Conservation (phyloP, 2,888 invertebrate genomes). For the Xanthorhoe spadicearia region DNA sequence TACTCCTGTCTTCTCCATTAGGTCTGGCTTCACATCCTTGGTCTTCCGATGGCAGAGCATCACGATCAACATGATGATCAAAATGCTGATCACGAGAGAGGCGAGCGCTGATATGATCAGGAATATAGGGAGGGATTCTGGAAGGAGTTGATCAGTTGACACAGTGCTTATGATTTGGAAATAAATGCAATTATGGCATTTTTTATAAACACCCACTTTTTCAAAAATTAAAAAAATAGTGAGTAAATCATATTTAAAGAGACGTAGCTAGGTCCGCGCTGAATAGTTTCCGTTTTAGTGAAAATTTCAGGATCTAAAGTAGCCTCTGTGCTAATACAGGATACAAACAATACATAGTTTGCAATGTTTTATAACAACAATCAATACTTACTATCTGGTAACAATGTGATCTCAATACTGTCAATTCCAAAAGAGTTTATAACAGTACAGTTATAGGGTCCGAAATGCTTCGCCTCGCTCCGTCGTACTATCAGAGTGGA, state of each 20-base stretch:
- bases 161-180: neutral
- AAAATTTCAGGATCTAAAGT: too few species aligned
- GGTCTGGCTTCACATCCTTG: conserved; percentile 47
- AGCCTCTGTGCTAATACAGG: too few species aligned
- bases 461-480: conserved; percentile 93
- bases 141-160: conserved; percentile 48
- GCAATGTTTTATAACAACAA: too few species aligned
- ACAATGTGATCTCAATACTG: conserved; percentile 91
- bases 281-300: too few species aligned
- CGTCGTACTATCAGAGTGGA: conserved; percentile 94
- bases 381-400: conserved; percentile 92
- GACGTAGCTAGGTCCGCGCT: too few species aligned
- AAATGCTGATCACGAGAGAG: conserved; percentile 90
- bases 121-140: conserved; percentile 90
- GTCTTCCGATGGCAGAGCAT: conserved; percentile 88
- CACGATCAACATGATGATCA: conserved; percentile 91
- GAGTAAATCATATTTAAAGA: too few species aligned
- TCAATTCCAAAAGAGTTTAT: conserved; percentile 95
- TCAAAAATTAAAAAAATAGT: too few species aligned
- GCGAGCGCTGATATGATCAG: conserved; percentile 91
- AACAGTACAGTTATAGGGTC: conserved; percentile 97
- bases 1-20: conserved; percentile 63
- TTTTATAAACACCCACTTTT: too few species aligned
- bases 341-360: too few species aligned
- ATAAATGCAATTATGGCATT: too few species aligned